Evolutionary conservation across 2,888 invertebrate species (phyloP).

Genomic region (Smittia sp.): DNA sequence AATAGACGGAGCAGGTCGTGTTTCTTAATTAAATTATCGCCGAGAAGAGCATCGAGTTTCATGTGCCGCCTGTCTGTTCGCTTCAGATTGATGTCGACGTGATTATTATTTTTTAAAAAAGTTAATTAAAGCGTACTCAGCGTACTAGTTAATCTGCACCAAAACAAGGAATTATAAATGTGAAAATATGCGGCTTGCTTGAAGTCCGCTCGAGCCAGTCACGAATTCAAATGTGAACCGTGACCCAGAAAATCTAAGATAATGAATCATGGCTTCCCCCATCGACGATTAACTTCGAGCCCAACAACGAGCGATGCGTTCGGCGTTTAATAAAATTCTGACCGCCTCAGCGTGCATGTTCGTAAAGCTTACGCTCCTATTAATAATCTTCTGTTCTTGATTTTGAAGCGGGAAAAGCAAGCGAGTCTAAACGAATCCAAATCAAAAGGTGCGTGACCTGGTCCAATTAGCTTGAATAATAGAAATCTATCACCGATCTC

Average conservation of each 20-base stretch:
- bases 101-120: conserved; percentile 11
- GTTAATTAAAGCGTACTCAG: conserved; percentile 40
- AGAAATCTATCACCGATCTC: not conserved
- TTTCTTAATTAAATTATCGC: conserved; percentile 25
- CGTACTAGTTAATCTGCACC: conserved; percentile 20
- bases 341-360: too few relatives aligned
- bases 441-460: conserved; percentile 9
- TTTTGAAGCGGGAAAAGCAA: too few relatives aligned
- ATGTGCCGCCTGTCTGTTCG: not conserved
- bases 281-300: not conserved
- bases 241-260: conserved; percentile 1
- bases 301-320: too few relatives aligned
- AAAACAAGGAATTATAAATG: conserved; percentile 7
- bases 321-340: too few relatives aligned
- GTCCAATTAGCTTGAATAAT: not conserved
- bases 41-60: conserved; percentile 5
- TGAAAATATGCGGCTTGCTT: not conserved
- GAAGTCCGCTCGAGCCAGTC: not conserved
- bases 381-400: too few relatives aligned
- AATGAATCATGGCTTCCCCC: not conserved
- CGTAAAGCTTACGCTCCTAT: too few relatives aligned
- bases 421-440: not conserved
- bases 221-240: not conserved
- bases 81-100: not conserved
- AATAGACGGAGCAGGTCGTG: conserved; percentile 7